Conservation (phyloP, 1,140 invertebrate species). For the Papilio xuthus region DNA sequence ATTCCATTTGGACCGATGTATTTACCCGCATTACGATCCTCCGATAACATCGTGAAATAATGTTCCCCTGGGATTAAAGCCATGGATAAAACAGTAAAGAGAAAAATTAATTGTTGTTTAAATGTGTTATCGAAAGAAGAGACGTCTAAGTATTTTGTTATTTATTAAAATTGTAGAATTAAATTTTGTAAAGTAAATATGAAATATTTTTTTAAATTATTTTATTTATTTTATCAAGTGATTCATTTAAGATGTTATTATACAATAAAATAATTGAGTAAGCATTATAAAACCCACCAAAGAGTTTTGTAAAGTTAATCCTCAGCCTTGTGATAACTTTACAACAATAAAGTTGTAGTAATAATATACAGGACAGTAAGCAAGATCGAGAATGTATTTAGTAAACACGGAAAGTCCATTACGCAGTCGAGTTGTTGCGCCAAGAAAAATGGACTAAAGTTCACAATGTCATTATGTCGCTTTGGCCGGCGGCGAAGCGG, state of each 20-base stretch:
- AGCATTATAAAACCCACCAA: too few species aligned
- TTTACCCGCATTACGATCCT: not conserved
- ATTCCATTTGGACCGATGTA: not conserved
- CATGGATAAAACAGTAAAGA: conserved; percentile 1
- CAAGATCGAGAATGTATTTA: conserved; percentile 16
- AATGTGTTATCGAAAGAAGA: not conserved
- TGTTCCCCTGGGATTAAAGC: not conserved
- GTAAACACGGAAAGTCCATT: conserved; percentile 33
- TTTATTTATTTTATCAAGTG: too few species aligned
- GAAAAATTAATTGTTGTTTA: not conserved
- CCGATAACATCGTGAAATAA: not conserved
- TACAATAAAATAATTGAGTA: too few species aligned
- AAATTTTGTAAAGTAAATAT: too few species aligned
- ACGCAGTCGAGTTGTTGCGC: conserved; percentile 19
- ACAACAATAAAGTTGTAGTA: not conserved
- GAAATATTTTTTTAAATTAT: too few species aligned
- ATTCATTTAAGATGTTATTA: too few species aligned
- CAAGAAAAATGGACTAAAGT: conserved; percentile 34
- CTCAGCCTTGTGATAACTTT: not conserved
- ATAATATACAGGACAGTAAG: conserved; percentile 21
- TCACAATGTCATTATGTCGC: not conserved
- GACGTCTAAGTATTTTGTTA: not conserved
- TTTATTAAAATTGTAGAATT: too few species aligned
- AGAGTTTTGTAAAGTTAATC: not conserved
- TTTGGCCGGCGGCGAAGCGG: not conserved